Conservation (phyloP, 2,888 invertebrate species). For the Agrochola macilenta region DNA sequence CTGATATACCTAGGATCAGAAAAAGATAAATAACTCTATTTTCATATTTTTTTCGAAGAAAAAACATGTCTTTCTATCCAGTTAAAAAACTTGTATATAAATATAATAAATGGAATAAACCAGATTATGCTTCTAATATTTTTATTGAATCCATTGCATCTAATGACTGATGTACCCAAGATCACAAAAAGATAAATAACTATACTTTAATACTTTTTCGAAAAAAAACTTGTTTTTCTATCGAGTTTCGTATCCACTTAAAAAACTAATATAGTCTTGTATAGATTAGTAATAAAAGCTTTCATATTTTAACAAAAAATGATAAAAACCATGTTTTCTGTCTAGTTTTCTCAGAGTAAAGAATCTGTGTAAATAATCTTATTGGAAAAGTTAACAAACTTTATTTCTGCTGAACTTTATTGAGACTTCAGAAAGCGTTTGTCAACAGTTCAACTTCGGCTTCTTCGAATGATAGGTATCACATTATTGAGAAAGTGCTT, state of each 20-base stretch:
- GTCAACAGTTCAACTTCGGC: background rate
- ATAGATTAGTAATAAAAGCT: no score
- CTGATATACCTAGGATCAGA: no score
- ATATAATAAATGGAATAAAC: no score
- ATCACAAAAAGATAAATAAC: background rate
- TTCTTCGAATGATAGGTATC: background rate
- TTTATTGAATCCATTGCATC: background rate
- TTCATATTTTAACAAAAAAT: no score
- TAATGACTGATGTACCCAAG: background rate
- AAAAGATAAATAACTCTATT: no score
- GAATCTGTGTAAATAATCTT: background rate
- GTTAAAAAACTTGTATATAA: no score
- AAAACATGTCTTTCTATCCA: no score
- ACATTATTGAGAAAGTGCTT: background rate
- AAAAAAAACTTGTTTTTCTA: no score
- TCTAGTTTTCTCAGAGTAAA: background rate
- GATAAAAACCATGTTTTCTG: background rate
- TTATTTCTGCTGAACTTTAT: slow-evolving; percentile 20
- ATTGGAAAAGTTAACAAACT: background rate
- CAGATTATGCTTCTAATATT: no score
- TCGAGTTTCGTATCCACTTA: no score
- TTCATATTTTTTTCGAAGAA: no score
- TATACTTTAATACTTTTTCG: background rate
- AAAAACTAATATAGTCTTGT: no score
- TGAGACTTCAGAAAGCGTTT: slow-evolving; percentile 1